Conservation (phyloP, 1,140 invertebrate genomes). For the Halictus rubicundus region DNA sequence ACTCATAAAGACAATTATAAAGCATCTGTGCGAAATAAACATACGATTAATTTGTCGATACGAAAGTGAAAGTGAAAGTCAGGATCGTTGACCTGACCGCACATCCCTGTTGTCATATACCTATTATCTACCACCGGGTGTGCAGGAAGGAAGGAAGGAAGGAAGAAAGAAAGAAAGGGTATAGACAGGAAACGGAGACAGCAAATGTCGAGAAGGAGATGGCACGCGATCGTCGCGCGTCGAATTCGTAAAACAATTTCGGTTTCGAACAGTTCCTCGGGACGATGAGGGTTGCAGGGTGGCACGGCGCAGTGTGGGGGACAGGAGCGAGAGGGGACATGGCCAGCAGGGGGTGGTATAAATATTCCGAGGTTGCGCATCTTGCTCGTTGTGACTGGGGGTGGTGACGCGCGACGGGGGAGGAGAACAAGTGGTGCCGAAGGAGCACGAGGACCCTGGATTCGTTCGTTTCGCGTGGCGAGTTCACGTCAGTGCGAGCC, state of each 20-base stretch:
- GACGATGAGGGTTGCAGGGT: neutral
- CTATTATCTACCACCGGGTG: too few relatives aligned
- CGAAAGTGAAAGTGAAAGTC: too few relatives aligned
- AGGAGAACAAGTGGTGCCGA: constrained; percentile 63
- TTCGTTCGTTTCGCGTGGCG: constrained; percentile 38
- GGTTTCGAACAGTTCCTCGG: constrained; percentile 1
- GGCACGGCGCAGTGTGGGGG: neutral
- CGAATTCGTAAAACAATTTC: constrained; percentile 30
- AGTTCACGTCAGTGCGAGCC: constrained; percentile 47
- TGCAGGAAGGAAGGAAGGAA: too few relatives aligned
- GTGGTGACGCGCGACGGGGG: constrained; percentile 7
- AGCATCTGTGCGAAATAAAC: too few relatives aligned
- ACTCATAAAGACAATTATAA: too few relatives aligned
- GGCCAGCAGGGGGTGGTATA: constrained; percentile 60
- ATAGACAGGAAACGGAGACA: neutral
- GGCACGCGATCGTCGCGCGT: neutral
- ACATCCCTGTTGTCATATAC: too few relatives aligned
- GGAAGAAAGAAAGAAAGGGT: neutral
- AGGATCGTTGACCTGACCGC: too few relatives aligned
- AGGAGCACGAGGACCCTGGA: constrained; percentile 59
- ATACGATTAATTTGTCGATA: too few relatives aligned
- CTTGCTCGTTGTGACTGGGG: constrained; percentile 50
- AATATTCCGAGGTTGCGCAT: constrained; percentile 73
- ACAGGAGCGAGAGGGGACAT: constrained; percentile 7
- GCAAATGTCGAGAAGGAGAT: neutral